These are phyloP conservation scores for Brevimyrus niger DNA, from an alignment of 2,113 vertebrate species.

Conservation along the genomic window DNA sequence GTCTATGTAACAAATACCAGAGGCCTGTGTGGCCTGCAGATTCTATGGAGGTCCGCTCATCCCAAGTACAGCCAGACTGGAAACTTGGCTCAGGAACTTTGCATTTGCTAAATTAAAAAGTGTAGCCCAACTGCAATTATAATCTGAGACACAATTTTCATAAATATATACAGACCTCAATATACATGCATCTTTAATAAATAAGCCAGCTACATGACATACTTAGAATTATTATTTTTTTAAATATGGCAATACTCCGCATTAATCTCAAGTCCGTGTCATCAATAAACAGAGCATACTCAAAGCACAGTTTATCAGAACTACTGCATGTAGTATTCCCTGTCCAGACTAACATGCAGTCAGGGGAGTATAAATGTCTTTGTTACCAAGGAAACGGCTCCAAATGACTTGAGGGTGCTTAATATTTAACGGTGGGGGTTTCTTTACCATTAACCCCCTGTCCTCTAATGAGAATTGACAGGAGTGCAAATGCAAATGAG, in stretches of 20 bases:
- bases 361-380: background rate
- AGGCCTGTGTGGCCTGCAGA: background rate
- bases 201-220: background rate
- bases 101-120: conserved; percentile 1
- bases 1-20: background rate
- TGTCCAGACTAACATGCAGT: background rate
- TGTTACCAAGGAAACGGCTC: background rate
- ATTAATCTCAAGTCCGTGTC: background rate
- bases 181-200: conserved; percentile 10
- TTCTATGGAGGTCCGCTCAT: background rate
- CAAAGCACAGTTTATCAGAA: background rate
- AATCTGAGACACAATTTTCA: conserved; percentile 10
- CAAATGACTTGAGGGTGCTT: conserved; percentile 5
- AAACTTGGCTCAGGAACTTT: background rate
- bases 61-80: background rate
- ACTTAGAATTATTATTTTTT: conserved; percentile 1
- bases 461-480: background rate
- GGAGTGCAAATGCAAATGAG: background rate
- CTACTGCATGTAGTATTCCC: background rate
- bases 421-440: background rate
- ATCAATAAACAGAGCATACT: background rate
- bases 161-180: background rate
- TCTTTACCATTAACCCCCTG: background rate
- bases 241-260: conserved; percentile 14
- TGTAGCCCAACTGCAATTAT: background rate